Conservation (phyloP, 2,888 invertebrate genomes). For the Spodoptera littoralis region DNA sequence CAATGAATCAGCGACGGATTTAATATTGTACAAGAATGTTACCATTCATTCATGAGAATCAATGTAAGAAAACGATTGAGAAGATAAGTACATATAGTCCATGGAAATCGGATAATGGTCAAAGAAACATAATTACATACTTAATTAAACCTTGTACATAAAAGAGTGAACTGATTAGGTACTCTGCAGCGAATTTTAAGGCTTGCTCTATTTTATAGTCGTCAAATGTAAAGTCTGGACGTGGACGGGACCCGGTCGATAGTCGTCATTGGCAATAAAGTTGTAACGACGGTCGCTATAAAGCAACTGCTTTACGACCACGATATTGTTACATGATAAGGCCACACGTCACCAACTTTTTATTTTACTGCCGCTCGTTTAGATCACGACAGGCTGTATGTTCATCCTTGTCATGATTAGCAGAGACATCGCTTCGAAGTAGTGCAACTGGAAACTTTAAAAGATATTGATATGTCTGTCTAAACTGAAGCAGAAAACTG, state of each 20-base stretch:
- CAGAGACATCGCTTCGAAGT: too few species aligned
- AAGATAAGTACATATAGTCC: too few species aligned
- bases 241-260: constrained; percentile 30
- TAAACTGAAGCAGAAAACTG: too few species aligned
- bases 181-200: background rate
- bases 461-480: too few species aligned
- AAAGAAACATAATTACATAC: too few species aligned
- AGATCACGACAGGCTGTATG: constrained; percentile 19
- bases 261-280: constrained; percentile 51
- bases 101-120: too few species aligned
- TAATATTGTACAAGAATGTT: too few species aligned
- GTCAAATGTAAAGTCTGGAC: constrained; percentile 2
- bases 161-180: background rate
- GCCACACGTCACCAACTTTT: constrained; percentile 37
- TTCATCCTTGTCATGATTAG: constrained; percentile 19
- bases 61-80: too few species aligned
- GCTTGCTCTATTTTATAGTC: constrained; percentile 3
- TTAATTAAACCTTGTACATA: background rate
- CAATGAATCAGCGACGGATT: too few species aligned
- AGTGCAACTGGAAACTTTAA: too few species aligned
- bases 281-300: constrained; percentile 47
- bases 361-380: constrained; percentile 28
- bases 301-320: constrained; percentile 48
- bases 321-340: constrained; percentile 45
- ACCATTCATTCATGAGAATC: too few species aligned